Percentiles rank a stretch among this genome's conserved stretches.
Conservation (phyloP, 2,113 vertebrate species). For the Datnioides undecimradiatus region DNA sequence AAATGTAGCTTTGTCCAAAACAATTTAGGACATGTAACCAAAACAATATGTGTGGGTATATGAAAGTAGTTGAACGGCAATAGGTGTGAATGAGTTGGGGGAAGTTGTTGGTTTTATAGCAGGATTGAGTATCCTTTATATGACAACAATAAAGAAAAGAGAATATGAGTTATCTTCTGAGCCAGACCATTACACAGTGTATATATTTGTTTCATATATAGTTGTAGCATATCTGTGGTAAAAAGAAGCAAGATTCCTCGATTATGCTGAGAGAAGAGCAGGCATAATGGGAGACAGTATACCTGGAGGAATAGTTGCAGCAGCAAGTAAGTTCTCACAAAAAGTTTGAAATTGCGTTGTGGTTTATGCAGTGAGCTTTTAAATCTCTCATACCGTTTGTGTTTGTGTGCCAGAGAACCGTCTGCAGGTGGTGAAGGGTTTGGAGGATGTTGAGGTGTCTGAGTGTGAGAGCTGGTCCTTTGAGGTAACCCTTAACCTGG, state of each 20-base stretch:
- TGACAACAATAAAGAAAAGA: background rate
- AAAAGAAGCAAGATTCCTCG: constrained; percentile 22
- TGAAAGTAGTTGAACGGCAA: background rate
- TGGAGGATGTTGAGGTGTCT: constrained; percentile 83
- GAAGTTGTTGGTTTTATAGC: background rate
- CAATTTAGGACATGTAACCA: too few species aligned
- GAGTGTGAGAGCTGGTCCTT: constrained; percentile 89
- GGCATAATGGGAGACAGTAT: constrained; percentile 74
- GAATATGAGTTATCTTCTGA: background rate
- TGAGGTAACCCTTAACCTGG: constrained; percentile 89
- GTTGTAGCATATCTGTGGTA: constrained; percentile 19
- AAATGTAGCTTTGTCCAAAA: background rate
- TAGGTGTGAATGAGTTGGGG: background rate
- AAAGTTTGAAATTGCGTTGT: background rate
- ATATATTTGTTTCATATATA: background rate
- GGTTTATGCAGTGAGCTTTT: background rate
- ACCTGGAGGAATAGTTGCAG: constrained; percentile 75
- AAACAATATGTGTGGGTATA: background rate
- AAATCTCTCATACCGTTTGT: background rate
- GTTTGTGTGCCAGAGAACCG: constrained; percentile 86
- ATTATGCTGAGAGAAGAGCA: constrained; percentile 15
- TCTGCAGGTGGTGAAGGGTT: constrained; percentile 87
- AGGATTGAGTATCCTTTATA: background rate
- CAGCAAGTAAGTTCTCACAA: constrained; percentile 70
- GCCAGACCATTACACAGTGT: background rate